Percentiles rank a stretch among this genome's conserved stretches.
Conservation (phyloP, 2,797 vertebrate genomes). For the Varecia variegata region DNA sequence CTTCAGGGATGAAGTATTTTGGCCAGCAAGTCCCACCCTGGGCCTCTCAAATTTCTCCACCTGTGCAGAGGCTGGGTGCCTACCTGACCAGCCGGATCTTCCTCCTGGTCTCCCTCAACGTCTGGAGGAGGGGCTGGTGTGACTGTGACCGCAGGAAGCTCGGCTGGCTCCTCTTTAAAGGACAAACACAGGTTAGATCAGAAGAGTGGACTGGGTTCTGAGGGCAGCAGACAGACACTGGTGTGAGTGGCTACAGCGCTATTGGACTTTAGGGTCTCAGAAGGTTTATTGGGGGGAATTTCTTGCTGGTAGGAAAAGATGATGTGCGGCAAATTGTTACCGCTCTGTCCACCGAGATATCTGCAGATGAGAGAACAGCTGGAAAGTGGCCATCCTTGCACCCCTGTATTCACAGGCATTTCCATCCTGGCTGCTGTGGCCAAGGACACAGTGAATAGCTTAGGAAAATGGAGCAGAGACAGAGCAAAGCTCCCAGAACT, state of each 20-base stretch:
- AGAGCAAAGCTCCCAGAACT: background rate
- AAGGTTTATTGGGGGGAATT: background rate
- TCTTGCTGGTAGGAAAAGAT: background rate
- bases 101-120: slow-evolving; percentile 47
- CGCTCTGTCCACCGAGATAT: background rate
- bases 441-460: background rate
- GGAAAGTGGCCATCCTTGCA: background rate
- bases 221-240: background rate
- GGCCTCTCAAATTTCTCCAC: background rate
- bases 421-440: background rate
- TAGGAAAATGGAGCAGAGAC: background rate
- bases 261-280: background rate
- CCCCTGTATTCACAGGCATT: background rate
- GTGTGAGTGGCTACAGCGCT: background rate
- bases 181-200: slow-evolving; percentile 62
- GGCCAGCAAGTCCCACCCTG: background rate
- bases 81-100: slow-evolving; percentile 68
- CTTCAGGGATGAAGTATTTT: background rate
- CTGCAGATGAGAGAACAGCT: background rate
- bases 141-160: slow-evolving; percentile 42
- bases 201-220: background rate
- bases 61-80: slow-evolving; percentile 31
- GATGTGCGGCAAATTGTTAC: background rate
- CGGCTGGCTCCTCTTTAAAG: slow-evolving; percentile 73
- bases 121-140: slow-evolving; percentile 62